Evolutionary conservation across 53 echinoderm and acorn worm species (phyloP).

Genomic region (Paelopatides confundens): DNA sequence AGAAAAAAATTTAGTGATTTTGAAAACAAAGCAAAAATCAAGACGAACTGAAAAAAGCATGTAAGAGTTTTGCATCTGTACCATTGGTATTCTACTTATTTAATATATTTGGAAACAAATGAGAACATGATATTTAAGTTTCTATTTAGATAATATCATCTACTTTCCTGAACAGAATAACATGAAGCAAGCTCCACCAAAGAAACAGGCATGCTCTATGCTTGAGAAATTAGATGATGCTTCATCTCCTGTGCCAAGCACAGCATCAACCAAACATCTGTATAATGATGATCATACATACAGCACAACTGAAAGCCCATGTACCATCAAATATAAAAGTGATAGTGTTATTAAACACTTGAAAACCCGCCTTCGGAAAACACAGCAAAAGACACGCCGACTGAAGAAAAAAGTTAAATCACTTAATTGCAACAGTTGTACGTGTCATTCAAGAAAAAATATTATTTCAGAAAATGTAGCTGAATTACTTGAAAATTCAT

Average conservation of each 20-base stretch:
- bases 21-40: too few relatives aligned
- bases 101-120: too few relatives aligned
- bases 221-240: background rate
- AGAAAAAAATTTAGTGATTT: too few relatives aligned
- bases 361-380: conserved; percentile 16
- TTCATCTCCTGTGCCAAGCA: background rate
- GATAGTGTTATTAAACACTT: background rate
- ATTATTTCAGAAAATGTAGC: conserved; percentile 38
- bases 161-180: too few relatives aligned
- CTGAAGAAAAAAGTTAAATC: conserved; percentile 62
- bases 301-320: conserved; percentile 20
- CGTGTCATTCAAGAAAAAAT: conserved; percentile 13
- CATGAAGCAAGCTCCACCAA: background rate
- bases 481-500: conserved; percentile 45
- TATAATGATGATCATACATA: conserved; percentile 25
- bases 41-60: too few relatives aligned
- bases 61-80: too few relatives aligned
- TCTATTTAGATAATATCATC: too few relatives aligned
- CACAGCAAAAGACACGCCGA: conserved; percentile 42
- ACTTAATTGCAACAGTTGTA: conserved; percentile 18
- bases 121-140: too few relatives aligned
- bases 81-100: too few relatives aligned
- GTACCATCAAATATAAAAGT: conserved; percentile 33
- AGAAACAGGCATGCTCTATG: background rate
- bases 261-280: background rate